A percentile compares a stretch with the other conserved stretches of the same genome.
Evolutionary conservation across 2,113 vertebrate species (phyloP).

Genomic region (Accipiter cooperii): DNA sequence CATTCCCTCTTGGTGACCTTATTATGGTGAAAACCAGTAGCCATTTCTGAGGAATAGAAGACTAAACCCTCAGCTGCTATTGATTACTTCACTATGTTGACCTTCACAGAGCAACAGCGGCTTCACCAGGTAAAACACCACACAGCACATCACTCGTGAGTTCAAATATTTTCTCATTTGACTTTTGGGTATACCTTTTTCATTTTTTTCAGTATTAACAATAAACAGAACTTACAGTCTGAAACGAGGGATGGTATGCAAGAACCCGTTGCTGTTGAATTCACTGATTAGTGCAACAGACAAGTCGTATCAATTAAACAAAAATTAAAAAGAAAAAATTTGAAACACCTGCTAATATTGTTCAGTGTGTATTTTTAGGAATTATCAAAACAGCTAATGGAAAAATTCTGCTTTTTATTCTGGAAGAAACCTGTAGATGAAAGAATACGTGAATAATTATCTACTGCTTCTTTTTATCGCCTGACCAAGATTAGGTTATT

Average conservation of each 20-base stretch:
- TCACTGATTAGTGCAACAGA: neutral
- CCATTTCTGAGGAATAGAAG: neutral
- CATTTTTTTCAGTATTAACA: neutral
- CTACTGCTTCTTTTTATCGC: neutral
- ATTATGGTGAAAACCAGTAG: neutral
- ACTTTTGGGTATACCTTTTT: neutral
- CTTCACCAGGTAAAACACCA: neutral
- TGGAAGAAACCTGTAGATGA: neutral
- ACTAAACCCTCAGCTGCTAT: neutral
- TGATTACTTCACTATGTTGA: neutral
- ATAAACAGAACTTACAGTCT: neutral
- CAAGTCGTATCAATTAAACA: neutral
- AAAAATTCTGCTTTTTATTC: neutral
- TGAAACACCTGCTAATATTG: neutral
- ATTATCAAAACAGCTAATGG: neutral
- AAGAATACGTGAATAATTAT: neutral
- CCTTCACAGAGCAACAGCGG: neutral
- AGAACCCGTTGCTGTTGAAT: accelerated
- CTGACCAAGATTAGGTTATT: constrained; percentile 41
- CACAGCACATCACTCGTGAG: neutral
- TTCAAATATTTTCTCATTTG: neutral
- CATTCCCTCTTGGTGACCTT: neutral
- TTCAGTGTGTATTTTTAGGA: neutral
- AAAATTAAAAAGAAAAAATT: neutral
- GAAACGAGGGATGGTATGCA: neutral